A percentile compares a stretch with the other conserved stretches of the same genome.
phyloP scores from a whole-genome alignment of 2,797 vertebrate genomes.

The Serranus cabrilla region DNA sequence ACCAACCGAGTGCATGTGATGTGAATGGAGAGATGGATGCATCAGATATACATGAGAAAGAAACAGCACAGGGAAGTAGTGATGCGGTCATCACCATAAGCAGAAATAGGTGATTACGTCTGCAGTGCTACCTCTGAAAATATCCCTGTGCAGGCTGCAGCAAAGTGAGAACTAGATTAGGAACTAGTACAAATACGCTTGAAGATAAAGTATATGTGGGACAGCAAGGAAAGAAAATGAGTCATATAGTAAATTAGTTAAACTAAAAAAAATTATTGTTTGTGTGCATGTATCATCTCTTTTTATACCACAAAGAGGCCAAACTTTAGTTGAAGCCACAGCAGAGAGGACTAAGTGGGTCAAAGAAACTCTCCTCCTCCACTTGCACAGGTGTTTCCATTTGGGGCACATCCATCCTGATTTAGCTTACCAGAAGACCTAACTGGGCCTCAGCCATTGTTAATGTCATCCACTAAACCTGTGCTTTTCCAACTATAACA shows the following conservation, averaged over 20 bases:
- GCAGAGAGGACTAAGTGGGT: slow-evolving; percentile 69
- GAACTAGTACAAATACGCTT: background rate
- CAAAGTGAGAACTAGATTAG: background rate
- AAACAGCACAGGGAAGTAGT: background rate
- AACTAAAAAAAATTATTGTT: slow-evolving; percentile 41
- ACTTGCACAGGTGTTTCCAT: too few relatives aligned
- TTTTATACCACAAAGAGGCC: slow-evolving; percentile 81
- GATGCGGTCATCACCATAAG: background rate
- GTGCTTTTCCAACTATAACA: too few relatives aligned
- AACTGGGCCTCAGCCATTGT: too few relatives aligned
- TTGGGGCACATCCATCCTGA: too few relatives aligned
- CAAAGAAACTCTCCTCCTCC: slow-evolving; percentile 78
- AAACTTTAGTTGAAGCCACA: slow-evolving; percentile 35
- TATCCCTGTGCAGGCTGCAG: too few relatives aligned
- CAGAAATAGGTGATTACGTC: background rate
- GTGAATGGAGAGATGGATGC: background rate
- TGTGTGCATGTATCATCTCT: slow-evolving; percentile 20
- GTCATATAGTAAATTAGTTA: slow-evolving; percentile 8
- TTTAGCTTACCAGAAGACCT: too few relatives aligned
- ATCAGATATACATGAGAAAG: background rate
- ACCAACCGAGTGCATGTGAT: background rate
- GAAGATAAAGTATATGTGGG: background rate
- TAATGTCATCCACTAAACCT: too few relatives aligned
- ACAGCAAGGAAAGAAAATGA: background rate
- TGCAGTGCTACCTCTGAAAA: background rate